Base-by-base conservation (phyloP, 2,113 vertebrate genomes). In the Elephas maximus region DNA sequence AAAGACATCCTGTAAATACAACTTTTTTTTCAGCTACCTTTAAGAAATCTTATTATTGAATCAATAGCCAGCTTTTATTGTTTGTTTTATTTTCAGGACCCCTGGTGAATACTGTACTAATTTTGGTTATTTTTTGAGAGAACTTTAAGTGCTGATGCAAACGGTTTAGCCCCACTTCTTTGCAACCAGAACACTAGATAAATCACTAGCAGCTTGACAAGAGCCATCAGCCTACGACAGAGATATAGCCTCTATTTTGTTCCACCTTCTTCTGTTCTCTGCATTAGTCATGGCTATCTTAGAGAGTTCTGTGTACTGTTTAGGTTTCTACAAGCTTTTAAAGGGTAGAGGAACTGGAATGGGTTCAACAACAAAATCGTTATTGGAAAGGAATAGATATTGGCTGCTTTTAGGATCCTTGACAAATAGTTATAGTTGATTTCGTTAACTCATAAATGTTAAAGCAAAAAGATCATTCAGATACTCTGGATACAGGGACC, bases 111-210 rank as follows among this genome's bases (percentile, higher is more conserved):
- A 90, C 69, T 96, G 94, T 94, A 97, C 95, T 98, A 93, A 97
- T 98, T 97, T 87, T 88, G 48, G 86, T 80, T 98, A 97, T 96
- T 98, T 98, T 98, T 98, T 97, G 96, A 98, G 89, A 92, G 97
- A 96, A 93, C 23, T 93, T 84, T 92, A 97, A 98, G 20, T 94
- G 97, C 97, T 77, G 84, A 98, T 98, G 94, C 90, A 98, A 97
- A 97, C 95, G 91, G 95, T 98, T 97, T 98, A 96, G 84, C 0
- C 4, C 92, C 96, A 86, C 82, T 93, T 98, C 95, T 97, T 95
- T 97, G 96, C 93, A 92, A 94, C 71, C 77, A 0, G 5, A 67
- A 62, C 96, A 95, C 97, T 98, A 98, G 98, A 97, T 85, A 96
- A 91, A 96, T 97, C 33, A 93, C 84, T 93, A 97, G 92, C 95